phyloP scores from a whole-genome alignment of 2,888 invertebrate genomes.

The Acrobasis repandana region DNA sequence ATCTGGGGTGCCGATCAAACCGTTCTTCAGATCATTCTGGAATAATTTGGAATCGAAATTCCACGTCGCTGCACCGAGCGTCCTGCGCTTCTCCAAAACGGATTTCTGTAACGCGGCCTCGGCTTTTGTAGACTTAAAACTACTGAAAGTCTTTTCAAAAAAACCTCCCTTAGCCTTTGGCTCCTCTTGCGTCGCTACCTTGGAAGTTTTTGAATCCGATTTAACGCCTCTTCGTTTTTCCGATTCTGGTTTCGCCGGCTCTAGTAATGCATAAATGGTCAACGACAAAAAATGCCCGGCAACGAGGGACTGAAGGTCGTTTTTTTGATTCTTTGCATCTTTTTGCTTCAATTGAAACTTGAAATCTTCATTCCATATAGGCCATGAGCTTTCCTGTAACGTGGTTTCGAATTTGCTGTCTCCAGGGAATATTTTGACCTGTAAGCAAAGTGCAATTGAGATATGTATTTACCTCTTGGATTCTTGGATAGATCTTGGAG shows the following conservation, averaged over 20 bases:
- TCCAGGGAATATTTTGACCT: slow-evolving; percentile 91
- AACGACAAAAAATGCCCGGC: slow-evolving; percentile 86
- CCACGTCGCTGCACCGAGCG: slow-evolving; percentile 87
- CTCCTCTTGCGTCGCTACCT: slow-evolving; percentile 72
- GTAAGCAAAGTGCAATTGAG: slow-evolving; percentile 42
- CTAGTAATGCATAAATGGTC: slow-evolving; percentile 86
- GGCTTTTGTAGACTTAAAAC: slow-evolving; percentile 71
- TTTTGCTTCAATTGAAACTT: slow-evolving; percentile 85
- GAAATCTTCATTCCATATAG: slow-evolving; percentile 91
- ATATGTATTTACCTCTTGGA: not conserved
- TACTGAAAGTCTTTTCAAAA: slow-evolving; percentile 76
- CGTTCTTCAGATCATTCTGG: slow-evolving; percentile 83
- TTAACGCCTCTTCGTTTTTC: slow-evolving; percentile 65
- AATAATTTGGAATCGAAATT: slow-evolving; percentile 86
- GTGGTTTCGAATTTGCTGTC: slow-evolving; percentile 89
- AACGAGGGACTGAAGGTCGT: slow-evolving; percentile 82
- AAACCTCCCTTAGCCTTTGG: slow-evolving; percentile 75
- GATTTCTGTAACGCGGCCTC: slow-evolving; percentile 74
- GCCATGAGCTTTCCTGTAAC: slow-evolving; percentile 89
- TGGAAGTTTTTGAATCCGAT: slow-evolving; percentile 63
- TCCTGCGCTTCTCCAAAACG: slow-evolving; percentile 84
- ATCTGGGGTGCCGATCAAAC: slow-evolving; percentile 85
- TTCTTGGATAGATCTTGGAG: too few species aligned
- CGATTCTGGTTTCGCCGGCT: slow-evolving; percentile 75
- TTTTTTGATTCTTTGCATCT: slow-evolving; percentile 76